A percentile compares a stretch with the other conserved stretches of the same genome.
phyloP scores from a whole-genome alignment of 2,888 invertebrate genomes.

The Tinea pellionella region DNA sequence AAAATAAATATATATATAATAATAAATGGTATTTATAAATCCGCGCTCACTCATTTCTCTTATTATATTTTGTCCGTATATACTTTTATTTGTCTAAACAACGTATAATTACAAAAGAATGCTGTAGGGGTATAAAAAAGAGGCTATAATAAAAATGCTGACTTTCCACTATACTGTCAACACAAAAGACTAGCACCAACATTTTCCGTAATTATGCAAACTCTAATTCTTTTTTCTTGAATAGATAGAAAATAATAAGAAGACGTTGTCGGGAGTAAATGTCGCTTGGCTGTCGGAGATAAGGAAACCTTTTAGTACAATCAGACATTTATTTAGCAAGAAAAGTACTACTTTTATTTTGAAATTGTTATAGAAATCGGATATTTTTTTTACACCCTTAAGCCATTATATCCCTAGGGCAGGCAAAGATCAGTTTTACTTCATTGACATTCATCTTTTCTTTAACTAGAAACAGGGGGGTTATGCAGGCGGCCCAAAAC shows the following conservation, averaged over 20 bases:
- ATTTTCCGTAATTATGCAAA: neutral
- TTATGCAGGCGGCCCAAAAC: too few relatives aligned
- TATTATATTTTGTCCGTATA: neutral
- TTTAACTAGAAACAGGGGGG: too few relatives aligned
- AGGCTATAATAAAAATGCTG: neutral
- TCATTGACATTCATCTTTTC: too few relatives aligned
- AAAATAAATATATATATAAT: too few relatives aligned
- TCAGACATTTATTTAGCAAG: slow-evolving; percentile 1
- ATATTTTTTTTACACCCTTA: neutral
- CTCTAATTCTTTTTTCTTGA: slow-evolving; percentile 2
- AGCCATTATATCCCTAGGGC: too few relatives aligned
- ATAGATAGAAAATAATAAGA: slow-evolving; percentile 10
- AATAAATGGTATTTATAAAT: too few relatives aligned
- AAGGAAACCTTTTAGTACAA: slow-evolving; percentile 16
- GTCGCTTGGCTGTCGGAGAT: slow-evolving; percentile 20
- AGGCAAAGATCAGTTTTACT: neutral
- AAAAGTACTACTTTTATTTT: neutral
- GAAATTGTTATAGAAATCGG: neutral
- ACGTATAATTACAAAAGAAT: neutral
- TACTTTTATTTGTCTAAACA: neutral
- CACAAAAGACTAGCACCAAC: neutral
- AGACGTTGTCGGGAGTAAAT: slow-evolving; percentile 19
- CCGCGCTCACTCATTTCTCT: too few relatives aligned
- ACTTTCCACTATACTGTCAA: neutral
- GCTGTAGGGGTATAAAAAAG: neutral